phyloP scores from a whole-genome alignment of 2,888 invertebrate species.

The Tuberolachnus salignus region DNA sequence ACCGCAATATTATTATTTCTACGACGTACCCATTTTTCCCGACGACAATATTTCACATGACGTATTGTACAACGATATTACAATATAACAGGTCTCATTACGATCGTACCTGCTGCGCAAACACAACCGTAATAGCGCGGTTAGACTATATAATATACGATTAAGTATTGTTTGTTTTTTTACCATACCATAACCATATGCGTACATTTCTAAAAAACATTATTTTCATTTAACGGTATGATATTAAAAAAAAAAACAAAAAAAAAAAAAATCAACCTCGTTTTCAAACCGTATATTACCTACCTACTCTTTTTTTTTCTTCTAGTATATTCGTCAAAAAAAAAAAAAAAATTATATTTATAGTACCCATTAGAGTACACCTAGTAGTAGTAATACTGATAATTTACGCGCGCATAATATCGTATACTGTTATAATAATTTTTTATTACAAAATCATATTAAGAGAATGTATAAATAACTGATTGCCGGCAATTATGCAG shows the following conservation, averaged over 20 bases:
- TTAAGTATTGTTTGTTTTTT: slow-evolving; percentile 30
- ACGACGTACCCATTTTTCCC: not conserved
- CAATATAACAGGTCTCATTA: slow-evolving; percentile 40
- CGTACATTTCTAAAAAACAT: slow-evolving; percentile 10
- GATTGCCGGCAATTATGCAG: not conserved
- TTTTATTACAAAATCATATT: slow-evolving; percentile 7
- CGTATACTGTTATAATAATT: not conserved
- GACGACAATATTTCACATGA: slow-evolving; percentile 48
- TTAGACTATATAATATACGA: slow-evolving; percentile 4
- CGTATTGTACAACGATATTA: slow-evolving; percentile 15
- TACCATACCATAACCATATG: not conserved
- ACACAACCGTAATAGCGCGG: slow-evolving; percentile 24
- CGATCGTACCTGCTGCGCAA: slow-evolving; percentile 46
- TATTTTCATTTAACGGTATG: slow-evolving; percentile 2
- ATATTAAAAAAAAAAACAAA: not conserved
- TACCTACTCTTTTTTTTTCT: not conserved
- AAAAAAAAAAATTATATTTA: not conserved
- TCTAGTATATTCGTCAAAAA: not conserved
- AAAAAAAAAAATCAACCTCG: too few species aligned
- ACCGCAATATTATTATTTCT: slow-evolving; percentile 30
- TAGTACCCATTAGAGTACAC: too few species aligned
- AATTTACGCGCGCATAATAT: not conserved
- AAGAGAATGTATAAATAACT: slow-evolving; percentile 1
- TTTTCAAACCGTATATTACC: not conserved
- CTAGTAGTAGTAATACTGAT: too few species aligned